These are phyloP conservation scores for Acronicta psi DNA, from an alignment of 2,888 invertebrate genomes.

Conservation along the genomic window DNA sequence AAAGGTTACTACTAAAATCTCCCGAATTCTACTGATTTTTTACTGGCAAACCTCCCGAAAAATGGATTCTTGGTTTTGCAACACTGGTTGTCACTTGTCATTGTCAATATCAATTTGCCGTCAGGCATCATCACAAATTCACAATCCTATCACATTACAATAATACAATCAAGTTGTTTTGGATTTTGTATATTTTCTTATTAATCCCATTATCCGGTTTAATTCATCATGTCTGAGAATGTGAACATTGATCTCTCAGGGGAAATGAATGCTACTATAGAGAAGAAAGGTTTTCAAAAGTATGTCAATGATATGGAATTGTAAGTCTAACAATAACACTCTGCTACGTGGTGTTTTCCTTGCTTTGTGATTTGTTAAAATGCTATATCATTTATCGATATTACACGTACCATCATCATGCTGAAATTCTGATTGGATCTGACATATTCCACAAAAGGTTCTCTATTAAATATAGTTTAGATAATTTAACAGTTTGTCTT, in stretches of 20 bases:
- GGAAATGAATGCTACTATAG: conserved; percentile 81
- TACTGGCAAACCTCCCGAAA: too few relatives aligned
- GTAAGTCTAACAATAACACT: conserved; percentile 77
- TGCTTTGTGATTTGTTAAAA: conserved; percentile 32
- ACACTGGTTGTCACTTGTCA: too few relatives aligned
- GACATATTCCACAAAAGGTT: neutral
- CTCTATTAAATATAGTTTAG: neutral
- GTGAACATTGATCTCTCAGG: conserved; percentile 85
- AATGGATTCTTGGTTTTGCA: too few relatives aligned
- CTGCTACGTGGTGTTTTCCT: conserved; percentile 69
- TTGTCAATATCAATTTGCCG: too few relatives aligned
- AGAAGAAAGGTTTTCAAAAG: conserved; percentile 86
- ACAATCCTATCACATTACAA: too few relatives aligned
- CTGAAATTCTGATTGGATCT: conserved; percentile 5
- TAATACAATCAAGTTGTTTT: too few relatives aligned
- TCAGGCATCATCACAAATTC: too few relatives aligned
- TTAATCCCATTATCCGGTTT: too few relatives aligned
- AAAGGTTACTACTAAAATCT: too few relatives aligned
- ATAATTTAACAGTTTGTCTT: neutral
- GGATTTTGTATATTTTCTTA: too few relatives aligned
- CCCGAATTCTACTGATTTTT: too few relatives aligned
- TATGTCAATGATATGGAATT: conserved; percentile 86
- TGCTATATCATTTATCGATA: conserved; percentile 42
- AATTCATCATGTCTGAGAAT: conserved; percentile 80
- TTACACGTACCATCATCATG: conserved; percentile 23